Conservation (phyloP, 92 coral and sea anemone species). For the Phenganax subtilis region DNA sequence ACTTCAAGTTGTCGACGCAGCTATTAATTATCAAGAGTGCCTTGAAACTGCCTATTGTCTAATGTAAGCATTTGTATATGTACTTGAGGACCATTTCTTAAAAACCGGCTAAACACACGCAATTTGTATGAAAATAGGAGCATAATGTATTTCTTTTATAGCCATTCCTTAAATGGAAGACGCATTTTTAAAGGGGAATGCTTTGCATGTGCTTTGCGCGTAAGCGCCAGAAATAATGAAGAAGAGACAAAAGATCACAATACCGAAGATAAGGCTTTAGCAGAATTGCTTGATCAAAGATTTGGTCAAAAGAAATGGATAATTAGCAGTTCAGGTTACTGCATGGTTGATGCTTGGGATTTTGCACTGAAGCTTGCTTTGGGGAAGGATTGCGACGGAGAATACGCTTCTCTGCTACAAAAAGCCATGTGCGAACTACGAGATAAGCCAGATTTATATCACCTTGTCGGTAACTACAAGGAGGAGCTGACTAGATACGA, state of each 20-base stretch:
- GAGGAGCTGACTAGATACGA: conserved; percentile 12
- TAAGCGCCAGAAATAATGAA: not conserved
- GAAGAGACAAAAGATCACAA: not conserved
- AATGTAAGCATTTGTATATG: too few species aligned
- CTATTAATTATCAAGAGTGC: not conserved
- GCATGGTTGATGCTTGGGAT: conserved; percentile 30
- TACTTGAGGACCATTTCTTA: too few species aligned
- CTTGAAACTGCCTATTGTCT: conserved; percentile 3
- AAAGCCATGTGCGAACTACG: conserved; percentile 8
- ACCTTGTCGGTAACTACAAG: conserved; percentile 19
- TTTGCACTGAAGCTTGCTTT: not conserved
- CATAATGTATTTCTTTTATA: not conserved
- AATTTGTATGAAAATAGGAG: too few species aligned
- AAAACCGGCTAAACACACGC: too few species aligned
- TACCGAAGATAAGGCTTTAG: not conserved
- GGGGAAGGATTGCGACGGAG: conserved; percentile 9
- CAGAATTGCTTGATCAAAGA: not conserved
- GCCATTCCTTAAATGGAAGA: conserved; percentile 25
- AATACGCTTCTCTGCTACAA: not conserved
- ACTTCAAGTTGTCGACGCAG: conserved; percentile 8
- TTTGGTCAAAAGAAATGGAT: conserved; percentile 22
- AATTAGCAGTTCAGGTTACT: conserved; percentile 7
- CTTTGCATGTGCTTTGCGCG: conserved; percentile 22
- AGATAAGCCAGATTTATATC: conserved; percentile 20
- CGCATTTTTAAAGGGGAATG: conserved; percentile 27